Evolutionary conservation across 2,888 invertebrate genomes (phyloP), one percentile per base, ranked within the genome.

Genomic region (Thymelicus lineola): DNA sequence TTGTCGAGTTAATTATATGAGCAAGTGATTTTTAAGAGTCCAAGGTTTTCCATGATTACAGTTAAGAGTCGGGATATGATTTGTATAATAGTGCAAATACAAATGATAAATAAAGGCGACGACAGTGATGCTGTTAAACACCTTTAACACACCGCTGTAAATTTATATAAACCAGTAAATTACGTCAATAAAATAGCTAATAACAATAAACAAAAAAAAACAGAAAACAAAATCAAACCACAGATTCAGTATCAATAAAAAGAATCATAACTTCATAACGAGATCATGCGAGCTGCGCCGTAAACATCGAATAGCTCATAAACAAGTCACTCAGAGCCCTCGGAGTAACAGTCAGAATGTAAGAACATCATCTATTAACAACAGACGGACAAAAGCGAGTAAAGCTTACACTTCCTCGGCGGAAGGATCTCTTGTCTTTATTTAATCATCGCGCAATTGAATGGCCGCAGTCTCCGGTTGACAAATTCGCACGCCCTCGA

Each of bases 401-500:
- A 77, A 74, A 79, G 79, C 78, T 77, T 76, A 76, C 80, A 82
- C 82, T 83, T 79, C 77, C 76, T 66, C 58, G 59, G 68, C 68
- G 66, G 73, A 80, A 79, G 81, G 80, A 80, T 79, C 85, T 86
- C 86, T 90, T 86, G 89, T 89, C 89, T 88, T 91, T 90, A 90
- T 87, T 90, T 91, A 91, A 92, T 90, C 87, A 89, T 89, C 86
- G 81, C 77, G 85, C 88, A 91, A 91, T 90, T 85, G 91, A 88
- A 86, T 82, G 82, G 88, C 88, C 88, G 80, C 83, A 84, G 85
- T 82, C 88, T 87, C 86, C 86, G 89, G 77, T 84, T 88, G 91
- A 91, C 93, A 92, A 91, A 90, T 93, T 93, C 91, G 88, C 93
- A 92, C 93, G 91, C 93, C 93, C 93, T 88, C 85, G 78, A 88